phyloP scores from a whole-genome alignment of 2,113 vertebrate species.

The Glaucomys volans region DNA sequence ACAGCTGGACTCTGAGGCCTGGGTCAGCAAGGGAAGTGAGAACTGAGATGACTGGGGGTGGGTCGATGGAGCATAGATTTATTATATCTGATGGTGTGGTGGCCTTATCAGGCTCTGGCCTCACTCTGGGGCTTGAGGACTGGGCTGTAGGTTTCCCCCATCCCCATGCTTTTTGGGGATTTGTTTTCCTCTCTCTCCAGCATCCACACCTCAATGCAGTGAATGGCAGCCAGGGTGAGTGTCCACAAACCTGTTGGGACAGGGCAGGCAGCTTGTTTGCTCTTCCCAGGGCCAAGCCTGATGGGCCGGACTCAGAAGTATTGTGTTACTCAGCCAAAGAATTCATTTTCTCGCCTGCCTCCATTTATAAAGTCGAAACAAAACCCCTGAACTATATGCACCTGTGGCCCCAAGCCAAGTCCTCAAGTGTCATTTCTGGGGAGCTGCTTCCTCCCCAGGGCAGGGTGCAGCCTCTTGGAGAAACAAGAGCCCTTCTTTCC shows the following conservation, averaged over 20 bases:
- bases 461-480: constrained; percentile 1
- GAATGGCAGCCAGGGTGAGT: constrained; percentile 62
- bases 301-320: constrained; percentile 63
- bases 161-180: neutral
- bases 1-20: neutral
- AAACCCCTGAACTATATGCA: neutral
- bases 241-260: constrained; percentile 76
- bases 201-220: neutral
- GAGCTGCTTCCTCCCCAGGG: constrained; percentile 51
- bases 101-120: neutral
- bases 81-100: neutral
- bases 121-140: neutral
- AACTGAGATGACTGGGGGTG: accelerated
- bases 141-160: neutral
- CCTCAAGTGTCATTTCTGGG: constrained; percentile 57
- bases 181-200: no score
- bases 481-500: neutral
- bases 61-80: neutral
- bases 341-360: constrained; percentile 64
- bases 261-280: constrained; percentile 78
- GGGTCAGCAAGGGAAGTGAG: neutral
- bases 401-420: constrained; percentile 68
- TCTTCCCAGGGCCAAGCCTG: constrained; percentile 84
- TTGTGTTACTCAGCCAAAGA: constrained; percentile 79
- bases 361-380: constrained; percentile 69